These are phyloP conservation scores for Noctua janthina DNA, from an alignment of 2,888 invertebrate species.

Conservation along the genomic window DNA sequence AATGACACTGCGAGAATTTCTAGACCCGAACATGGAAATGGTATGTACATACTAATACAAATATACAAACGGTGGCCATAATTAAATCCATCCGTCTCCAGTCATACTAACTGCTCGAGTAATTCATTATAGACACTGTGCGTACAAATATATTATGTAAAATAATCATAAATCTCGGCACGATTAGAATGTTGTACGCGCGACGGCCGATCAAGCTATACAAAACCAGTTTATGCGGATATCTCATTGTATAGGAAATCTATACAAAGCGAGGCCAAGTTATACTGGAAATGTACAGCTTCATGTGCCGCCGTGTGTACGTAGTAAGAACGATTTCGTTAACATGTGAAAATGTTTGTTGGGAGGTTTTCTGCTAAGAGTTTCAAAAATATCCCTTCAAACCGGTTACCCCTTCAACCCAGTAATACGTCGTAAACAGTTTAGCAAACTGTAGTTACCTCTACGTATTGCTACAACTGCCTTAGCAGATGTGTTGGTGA, in stretches of 20 bases:
- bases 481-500: too few relatives aligned
- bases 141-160: background rate
- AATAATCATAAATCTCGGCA: background rate
- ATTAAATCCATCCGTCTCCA: background rate
- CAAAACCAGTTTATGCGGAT: too few relatives aligned
- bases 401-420: background rate
- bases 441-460: too few relatives aligned
- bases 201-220: too few relatives aligned
- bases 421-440: background rate
- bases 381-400: background rate
- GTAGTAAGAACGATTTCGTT: background rate
- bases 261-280: too few relatives aligned
- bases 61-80: background rate
- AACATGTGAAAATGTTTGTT: background rate
- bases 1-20: constrained; percentile 75
- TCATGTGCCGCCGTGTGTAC: too few relatives aligned
- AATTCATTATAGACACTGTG: too few relatives aligned
- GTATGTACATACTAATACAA: constrained; percentile 57
- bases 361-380: background rate
- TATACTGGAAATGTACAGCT: too few relatives aligned
- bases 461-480: background rate
- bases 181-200: background rate
- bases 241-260: too few relatives aligned
- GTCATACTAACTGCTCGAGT: background rate
- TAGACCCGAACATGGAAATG: constrained; percentile 74